Base-by-base conservation (phyloP, 1,140 invertebrate genomes). In the Calliopsis andreniformis region DNA sequence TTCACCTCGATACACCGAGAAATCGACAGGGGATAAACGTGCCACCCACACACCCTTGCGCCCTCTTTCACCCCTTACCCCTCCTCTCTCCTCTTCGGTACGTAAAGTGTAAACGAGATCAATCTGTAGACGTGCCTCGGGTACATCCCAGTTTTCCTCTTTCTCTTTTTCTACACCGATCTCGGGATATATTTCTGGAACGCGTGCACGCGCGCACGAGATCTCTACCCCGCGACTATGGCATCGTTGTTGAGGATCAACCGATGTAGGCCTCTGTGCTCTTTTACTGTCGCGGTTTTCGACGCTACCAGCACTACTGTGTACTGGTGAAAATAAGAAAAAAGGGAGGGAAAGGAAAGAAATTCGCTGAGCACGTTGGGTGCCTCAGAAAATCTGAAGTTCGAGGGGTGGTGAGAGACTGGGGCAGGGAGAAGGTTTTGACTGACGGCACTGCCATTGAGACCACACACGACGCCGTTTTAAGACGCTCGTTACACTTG, bases 31-130 rank as follows among this genome's bases (percentile, higher is more conserved):
- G 67, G 47, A 58, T 79, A 85, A 81, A 84, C 82, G 77, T 63
- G 77, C 81, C 84, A 84, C 82, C 83, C 79, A 82, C 79, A 69
- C 78, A 43, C 30, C 63, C 58, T 56, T 51, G 35, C 42, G 63
- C 56, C 61, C 28, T 63, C 56, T 55, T 61, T 43, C 39, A 49
- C 28, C 63, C 53, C 59, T 83, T 45, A 42, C 20, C 58, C 55
- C 49, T 55, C 55, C 23, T 70, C 75, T 72, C 76, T 49, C 76
- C 76, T 69, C 63, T 85, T 47, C 83, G 81, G 83, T 73, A 76
- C 75, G 79, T 68, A 72, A 77, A 86, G 84, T 85, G 84, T 86
- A 86, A 86, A 86, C 83, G 83, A 82, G 78, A 86, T 86, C 83
- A 76, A 85, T 80, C 83, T 66, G 67, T 53, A 82, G 79, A 78